Evolutionary conservation across 2,888 invertebrate species (phyloP).

Genomic region (Lycocerus yunnanus): DNA sequence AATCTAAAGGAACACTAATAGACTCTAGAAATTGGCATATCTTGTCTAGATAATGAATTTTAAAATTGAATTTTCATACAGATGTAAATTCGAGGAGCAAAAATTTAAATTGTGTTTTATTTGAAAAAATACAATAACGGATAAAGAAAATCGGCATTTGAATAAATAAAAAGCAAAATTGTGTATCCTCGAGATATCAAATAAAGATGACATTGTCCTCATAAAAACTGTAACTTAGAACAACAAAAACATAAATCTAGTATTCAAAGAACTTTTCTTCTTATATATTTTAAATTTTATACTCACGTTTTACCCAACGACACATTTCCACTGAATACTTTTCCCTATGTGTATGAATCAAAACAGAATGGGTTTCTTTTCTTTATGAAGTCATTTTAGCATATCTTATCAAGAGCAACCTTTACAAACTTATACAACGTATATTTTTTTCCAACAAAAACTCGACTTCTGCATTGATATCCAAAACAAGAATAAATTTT

Average conservation of each 20-base stretch:
- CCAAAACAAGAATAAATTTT: neutral
- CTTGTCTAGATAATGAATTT: neutral
- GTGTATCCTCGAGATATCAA: neutral
- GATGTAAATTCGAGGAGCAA: neutral
- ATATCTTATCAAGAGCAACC: conserved; percentile 1
- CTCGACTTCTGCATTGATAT: neutral
- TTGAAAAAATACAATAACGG: neutral
- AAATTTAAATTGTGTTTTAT: neutral
- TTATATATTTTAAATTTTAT: neutral
- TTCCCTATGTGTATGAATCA: neutral
- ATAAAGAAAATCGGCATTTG: neutral
- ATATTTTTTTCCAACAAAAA: neutral
- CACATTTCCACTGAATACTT: neutral
- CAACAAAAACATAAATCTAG: neutral
- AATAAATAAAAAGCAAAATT: neutral
- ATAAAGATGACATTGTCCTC: neutral
- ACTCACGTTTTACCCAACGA: neutral
- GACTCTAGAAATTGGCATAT: neutral
- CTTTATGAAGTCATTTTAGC: conserved; percentile 1
- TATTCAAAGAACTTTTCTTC: neutral
- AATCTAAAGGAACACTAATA: neutral
- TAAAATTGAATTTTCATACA: neutral
- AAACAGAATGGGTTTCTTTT: neutral
- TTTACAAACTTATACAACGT: neutral
- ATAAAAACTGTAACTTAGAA: neutral